Conservation (phyloP, 2,113 vertebrate genomes). For the Pomatostomus ruficeps region DNA sequence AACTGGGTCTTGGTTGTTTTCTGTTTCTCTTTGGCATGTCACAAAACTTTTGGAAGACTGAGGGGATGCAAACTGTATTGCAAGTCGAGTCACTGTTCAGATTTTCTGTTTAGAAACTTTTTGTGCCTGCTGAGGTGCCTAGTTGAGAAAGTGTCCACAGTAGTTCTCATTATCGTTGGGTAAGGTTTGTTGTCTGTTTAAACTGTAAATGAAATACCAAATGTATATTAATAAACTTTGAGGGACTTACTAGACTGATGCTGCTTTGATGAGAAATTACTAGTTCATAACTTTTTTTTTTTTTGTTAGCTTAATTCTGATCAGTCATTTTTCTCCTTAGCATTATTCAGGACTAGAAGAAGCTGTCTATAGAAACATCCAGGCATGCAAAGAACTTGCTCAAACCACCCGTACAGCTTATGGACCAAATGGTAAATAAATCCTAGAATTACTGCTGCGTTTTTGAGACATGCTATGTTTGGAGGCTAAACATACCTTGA, state of each 20-base stretch:
- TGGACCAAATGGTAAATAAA: slow-evolving; percentile 88
- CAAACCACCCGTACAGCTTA: slow-evolving; percentile 96
- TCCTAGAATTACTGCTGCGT: not conserved
- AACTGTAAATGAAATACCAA: not conserved
- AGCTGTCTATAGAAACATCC: slow-evolving; percentile 93
- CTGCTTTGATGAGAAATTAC: not conserved
- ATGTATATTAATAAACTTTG: not conserved
- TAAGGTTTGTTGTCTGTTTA: not conserved
- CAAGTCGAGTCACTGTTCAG: not conserved
- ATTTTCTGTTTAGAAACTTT: not conserved
- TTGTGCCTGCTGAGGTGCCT: not conserved
- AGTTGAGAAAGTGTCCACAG: not conserved
- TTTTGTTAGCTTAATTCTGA: not conserved
- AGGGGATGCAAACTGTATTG: not conserved
- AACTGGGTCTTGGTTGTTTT: not conserved
- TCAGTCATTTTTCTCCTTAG: slow-evolving; percentile 43
- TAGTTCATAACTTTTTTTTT: not conserved
- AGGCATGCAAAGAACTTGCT: slow-evolving; percentile 94
- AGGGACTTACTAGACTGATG: not conserved
- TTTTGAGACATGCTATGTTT: not conserved
- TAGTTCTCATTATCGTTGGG: not conserved
- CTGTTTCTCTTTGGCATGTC: not conserved
- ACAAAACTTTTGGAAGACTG: not conserved
- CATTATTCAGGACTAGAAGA: slow-evolving; percentile 97
- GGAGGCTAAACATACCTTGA: not conserved